Percentiles rank a stretch among this genome's conserved stretches.
Conservation (phyloP, 2,888 invertebrate species). For the Aphodius sticticus region DNA sequence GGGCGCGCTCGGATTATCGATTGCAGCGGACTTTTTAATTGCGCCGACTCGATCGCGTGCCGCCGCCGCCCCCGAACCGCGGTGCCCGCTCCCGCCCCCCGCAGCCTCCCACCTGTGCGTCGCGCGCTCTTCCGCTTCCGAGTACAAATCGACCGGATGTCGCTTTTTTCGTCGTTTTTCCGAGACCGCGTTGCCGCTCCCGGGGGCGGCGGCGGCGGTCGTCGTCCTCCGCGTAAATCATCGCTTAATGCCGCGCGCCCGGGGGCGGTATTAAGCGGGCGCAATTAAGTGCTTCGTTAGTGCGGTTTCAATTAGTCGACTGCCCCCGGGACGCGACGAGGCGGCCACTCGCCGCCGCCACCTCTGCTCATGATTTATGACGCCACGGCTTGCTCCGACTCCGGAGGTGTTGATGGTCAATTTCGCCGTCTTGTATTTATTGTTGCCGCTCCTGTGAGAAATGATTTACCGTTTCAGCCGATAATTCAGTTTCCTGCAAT, state of each 20-base stretch:
- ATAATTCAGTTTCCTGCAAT: background rate
- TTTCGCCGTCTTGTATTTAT: background rate
- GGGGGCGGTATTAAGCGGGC: constrained; percentile 20
- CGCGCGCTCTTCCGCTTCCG: constrained; percentile 25
- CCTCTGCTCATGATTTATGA: constrained; percentile 17
- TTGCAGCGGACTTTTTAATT: constrained; percentile 52
- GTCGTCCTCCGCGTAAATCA: constrained; percentile 22
- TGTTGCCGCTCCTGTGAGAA: background rate
- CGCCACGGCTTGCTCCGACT: background rate
- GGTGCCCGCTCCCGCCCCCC: background rate
- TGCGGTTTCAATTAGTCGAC: constrained; percentile 24
- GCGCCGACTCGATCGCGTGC: constrained; percentile 48
- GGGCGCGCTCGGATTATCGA: constrained; percentile 48
- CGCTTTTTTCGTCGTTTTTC: constrained; percentile 12
- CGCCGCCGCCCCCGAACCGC: constrained; percentile 17
- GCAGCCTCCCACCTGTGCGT: background rate
- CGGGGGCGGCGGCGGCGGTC: constrained; percentile 14
- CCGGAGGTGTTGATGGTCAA: background rate
- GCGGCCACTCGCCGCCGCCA: constrained; percentile 7
- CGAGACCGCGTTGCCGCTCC: constrained; percentile 8
- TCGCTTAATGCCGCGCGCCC: constrained; percentile 20
- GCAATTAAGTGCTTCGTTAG: constrained; percentile 24
- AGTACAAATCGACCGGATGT: constrained; percentile 22
- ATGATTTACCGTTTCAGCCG: background rate
- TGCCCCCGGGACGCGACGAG: constrained; percentile 12